Evolutionary conservation across 2,113 vertebrate genomes (phyloP).

Genomic region (Ginglymostoma cirratum): DNA sequence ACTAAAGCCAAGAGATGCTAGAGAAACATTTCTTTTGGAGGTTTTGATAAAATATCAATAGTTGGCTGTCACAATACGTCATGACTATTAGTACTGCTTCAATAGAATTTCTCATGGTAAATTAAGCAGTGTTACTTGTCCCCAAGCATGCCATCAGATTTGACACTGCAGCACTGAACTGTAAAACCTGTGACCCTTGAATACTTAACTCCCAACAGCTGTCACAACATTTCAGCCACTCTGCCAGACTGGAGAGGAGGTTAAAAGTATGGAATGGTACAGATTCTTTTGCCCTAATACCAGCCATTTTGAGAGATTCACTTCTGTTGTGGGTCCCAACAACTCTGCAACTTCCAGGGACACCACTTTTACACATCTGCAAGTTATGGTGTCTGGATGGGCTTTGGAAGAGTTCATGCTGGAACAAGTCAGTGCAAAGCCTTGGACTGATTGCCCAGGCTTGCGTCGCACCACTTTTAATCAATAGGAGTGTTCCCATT

Average conservation of each 20-base stretch:
- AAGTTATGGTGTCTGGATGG: neutral
- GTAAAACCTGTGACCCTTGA: neutral
- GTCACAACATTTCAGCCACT: neutral
- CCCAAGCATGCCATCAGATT: neutral
- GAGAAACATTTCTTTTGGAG: neutral
- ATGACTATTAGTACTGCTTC: neutral
- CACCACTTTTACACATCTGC: neutral
- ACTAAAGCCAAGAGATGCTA: too few species aligned
- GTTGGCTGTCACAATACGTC: neutral
- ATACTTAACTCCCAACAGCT: neutral
- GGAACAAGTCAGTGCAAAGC: neutral
- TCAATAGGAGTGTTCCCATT: neutral
- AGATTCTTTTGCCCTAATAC: neutral
- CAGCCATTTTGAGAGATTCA: neutral
- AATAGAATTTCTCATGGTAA: neutral
- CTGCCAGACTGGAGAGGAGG: neutral
- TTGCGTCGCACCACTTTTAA: neutral
- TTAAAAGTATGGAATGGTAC: neutral
- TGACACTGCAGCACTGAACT: neutral
- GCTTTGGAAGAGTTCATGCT: neutral
- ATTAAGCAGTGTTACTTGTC: neutral
- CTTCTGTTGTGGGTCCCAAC: too few species aligned
- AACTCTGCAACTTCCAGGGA: neutral
- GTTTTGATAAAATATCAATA: neutral
- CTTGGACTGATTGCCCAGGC: neutral